Evolutionary conservation across 1,140 invertebrate genomes (phyloP).

Genomic region (Lepidurus apus): DNA sequence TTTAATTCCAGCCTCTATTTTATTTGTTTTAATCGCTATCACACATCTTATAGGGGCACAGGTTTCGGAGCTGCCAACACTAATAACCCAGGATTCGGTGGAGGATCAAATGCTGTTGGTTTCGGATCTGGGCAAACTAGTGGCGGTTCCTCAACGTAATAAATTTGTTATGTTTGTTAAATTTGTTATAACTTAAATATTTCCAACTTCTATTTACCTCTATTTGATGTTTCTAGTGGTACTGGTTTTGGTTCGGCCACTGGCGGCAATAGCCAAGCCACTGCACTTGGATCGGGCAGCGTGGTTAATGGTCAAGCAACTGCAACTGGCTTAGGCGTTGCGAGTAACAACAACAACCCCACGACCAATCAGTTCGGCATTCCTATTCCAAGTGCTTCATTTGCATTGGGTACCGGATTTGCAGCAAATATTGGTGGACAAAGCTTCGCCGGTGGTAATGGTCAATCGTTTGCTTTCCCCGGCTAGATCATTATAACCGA

Average conservation of each 20-base stretch:
- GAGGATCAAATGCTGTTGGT: background rate
- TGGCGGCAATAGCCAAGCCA: background rate
- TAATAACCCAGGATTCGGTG: background rate
- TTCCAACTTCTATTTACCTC: background rate
- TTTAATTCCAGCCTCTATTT: background rate
- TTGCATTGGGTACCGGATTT: slow-evolving; percentile 1
- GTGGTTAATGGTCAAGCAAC: background rate
- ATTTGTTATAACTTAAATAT: background rate
- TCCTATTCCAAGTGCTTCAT: background rate
- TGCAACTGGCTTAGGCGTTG: background rate
- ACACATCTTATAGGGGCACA: background rate
- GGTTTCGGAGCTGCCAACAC: background rate
- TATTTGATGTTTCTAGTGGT: background rate
- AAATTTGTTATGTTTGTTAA: background rate
- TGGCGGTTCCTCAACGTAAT: background rate
- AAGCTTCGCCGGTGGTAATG: background rate
- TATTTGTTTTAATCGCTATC: background rate
- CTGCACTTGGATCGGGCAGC: background rate
- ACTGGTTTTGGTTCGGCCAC: background rate
- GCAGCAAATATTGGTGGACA: background rate
- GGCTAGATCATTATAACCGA: background rate
- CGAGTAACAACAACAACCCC: background rate
- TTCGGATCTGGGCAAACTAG: background rate
- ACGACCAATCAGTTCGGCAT: background rate
- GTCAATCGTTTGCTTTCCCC: background rate